A percentile compares a stretch with the other conserved stretches of the same genome.
phyloP scores from a whole-genome alignment of 2,797 vertebrate species.

The Tauraco hartlaubi region DNA sequence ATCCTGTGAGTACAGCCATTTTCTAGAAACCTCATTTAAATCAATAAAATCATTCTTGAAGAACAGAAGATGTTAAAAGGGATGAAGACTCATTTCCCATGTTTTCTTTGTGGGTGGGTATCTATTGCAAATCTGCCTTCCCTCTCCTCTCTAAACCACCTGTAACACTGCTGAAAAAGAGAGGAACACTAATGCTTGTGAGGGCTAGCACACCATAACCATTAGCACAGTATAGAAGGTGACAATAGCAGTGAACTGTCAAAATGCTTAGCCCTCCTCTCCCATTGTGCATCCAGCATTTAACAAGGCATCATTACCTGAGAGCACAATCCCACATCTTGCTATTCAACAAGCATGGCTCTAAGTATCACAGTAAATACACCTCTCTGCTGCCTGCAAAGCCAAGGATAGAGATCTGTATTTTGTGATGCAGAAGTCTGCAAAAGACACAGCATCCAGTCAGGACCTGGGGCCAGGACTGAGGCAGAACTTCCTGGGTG shows the following conservation, averaged over 20 bases:
- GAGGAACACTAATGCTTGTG: background rate
- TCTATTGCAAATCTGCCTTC: background rate
- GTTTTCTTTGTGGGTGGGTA: background rate
- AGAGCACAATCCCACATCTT: background rate
- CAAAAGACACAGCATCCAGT: background rate
- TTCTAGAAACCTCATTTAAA: background rate
- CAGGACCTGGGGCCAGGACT: background rate
- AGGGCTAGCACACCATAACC: background rate
- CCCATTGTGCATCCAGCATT: background rate
- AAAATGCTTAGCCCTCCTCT: background rate
- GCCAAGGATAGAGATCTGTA: background rate
- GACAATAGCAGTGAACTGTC: background rate
- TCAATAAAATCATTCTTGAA: background rate
- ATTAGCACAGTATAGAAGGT: background rate
- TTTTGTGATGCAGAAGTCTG: background rate
- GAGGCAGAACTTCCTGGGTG: background rate
- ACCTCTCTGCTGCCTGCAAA: fast-evolving
- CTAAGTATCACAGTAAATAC: background rate
- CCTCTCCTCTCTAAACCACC: background rate
- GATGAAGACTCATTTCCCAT: background rate
- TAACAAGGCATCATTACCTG: background rate
- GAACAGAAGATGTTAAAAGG: background rate
- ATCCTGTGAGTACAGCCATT: background rate
- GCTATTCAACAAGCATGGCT: background rate
- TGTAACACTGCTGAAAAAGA: background rate